Percentiles rank a stretch among this genome's conserved stretches.
These are phyloP conservation scores for Sebastes vulpes DNA, from an alignment of 2,797 vertebrate genomes.

Conservation along the genomic window DNA sequence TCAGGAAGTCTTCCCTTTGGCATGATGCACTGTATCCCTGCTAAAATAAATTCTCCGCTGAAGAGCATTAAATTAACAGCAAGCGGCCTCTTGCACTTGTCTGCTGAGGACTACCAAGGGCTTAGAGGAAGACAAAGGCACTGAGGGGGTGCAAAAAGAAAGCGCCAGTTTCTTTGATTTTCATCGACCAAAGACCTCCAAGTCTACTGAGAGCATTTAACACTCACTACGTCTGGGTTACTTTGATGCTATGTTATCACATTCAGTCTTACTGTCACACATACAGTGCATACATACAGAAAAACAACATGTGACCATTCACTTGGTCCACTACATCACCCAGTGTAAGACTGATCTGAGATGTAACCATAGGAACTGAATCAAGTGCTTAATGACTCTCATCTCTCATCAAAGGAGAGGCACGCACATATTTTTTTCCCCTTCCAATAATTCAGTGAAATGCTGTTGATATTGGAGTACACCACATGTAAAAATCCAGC, in stretches of 20 bases:
- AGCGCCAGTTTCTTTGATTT: conserved; percentile 58
- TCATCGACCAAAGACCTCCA: conserved; percentile 32
- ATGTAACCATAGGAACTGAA: conserved; percentile 44
- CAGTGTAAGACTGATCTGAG: conserved; percentile 11
- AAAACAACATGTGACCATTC: conserved; percentile 2
- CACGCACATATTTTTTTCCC: conserved; percentile 1
- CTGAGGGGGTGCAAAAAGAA: conserved; percentile 51
- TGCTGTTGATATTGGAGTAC: conserved; percentile 16
- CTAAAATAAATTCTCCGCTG: conserved; percentile 79
- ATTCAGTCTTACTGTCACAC: not conserved
- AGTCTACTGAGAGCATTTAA: conserved; percentile 54
- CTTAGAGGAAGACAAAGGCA: conserved; percentile 63
- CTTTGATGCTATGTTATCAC: conserved; percentile 18
- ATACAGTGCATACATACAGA: not conserved
- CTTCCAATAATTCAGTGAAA: conserved; percentile 35
- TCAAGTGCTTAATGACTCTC: conserved; percentile 30
- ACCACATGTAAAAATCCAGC: conserved; percentile 53
- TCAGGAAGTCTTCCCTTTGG: conserved; percentile 79
- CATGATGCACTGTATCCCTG: conserved; percentile 72
- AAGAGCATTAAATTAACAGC: conserved; percentile 80
- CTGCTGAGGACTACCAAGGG: conserved; percentile 64
- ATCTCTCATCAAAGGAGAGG: conserved; percentile 37
- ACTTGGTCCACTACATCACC: conserved; percentile 1
- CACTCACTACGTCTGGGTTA: conserved; percentile 39
- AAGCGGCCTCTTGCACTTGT: conserved; percentile 68